A percentile compares a stretch with the other conserved stretches of the same genome.
These are phyloP conservation scores for Oeneis ivallda DNA, from an alignment of 2,888 invertebrate species.

Conservation along the genomic window DNA sequence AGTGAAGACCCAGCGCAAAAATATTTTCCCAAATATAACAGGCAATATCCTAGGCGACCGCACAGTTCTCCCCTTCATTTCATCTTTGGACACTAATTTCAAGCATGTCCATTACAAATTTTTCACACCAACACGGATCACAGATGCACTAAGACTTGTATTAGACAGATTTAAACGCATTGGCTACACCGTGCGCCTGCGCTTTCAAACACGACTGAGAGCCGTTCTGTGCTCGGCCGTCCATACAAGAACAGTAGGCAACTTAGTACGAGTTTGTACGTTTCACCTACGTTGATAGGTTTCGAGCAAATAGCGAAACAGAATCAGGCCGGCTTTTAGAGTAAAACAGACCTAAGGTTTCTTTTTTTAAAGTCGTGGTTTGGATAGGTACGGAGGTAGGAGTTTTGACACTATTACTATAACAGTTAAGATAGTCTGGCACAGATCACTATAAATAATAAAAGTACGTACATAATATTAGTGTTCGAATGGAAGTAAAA, in stretches of 20 bases:
- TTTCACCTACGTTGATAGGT: no score
- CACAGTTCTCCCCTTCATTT: constrained; percentile 68
- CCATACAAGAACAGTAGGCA: constrained; percentile 69
- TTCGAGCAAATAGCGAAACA: no score
- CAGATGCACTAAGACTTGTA: constrained; percentile 23
- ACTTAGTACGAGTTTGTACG: no score
- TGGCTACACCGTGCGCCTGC: constrained; percentile 44
- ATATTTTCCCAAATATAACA: constrained; percentile 77
- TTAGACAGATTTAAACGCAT: neutral
- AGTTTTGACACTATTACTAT: no score
- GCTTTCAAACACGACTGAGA: constrained; percentile 45
- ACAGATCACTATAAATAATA: no score
- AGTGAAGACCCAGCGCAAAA: constrained; percentile 84
- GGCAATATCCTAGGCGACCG: constrained; percentile 60
- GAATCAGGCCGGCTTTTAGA: no score
- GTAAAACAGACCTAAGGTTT: no score
- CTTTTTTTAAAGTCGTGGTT: no score
- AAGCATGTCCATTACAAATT: constrained; percentile 33
- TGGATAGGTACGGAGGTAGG: no score
- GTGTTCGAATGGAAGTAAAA: no score
- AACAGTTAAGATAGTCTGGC: no score
- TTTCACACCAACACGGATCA: constrained; percentile 35
- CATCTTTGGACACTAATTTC: constrained; percentile 47
- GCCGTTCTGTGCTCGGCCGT: neutral
- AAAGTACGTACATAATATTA: no score